A percentile compares a stretch with the other conserved stretches of the same genome.
Conservation (phyloP, 2,113 vertebrate species). For the Meriones unguiculatus region DNA sequence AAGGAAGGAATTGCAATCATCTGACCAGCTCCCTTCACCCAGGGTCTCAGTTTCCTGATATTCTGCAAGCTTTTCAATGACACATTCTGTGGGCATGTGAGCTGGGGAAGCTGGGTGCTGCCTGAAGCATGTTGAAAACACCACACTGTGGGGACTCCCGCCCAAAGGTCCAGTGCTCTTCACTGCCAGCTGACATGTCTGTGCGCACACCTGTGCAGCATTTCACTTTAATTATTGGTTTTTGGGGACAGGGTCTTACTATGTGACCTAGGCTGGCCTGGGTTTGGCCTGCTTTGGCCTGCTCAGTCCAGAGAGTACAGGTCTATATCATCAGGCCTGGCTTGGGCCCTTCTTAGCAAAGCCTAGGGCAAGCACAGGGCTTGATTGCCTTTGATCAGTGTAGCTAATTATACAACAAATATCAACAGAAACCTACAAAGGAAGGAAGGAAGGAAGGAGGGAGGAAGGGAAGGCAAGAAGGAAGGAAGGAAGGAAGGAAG, state of each 20-base stretch:
- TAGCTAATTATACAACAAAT: not conserved
- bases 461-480: fast-evolving
- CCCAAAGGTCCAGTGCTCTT: not conserved
- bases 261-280: not conserved
- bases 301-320: not conserved
- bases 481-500: fast-evolving
- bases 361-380: not conserved
- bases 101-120: not conserved
- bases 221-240: not conserved
- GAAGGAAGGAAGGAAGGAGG: fast-evolving
- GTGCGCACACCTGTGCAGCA: too few species aligned
- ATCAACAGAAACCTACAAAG: fast-evolving
- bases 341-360: not conserved
- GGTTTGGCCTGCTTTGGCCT: not conserved
- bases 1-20: conserved; percentile 56
- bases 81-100: not conserved
- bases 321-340: not conserved
- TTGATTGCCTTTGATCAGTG: not conserved
- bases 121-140: not conserved
- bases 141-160: not conserved
- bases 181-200: not conserved
- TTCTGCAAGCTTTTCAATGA: conserved; percentile 48
- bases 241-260: not conserved
- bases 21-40: conserved; percentile 23
- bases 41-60: conserved; percentile 39